These are phyloP conservation scores for Chloroclystis v-ata DNA, from an alignment of 2,888 invertebrate species.

Conservation along the genomic window DNA sequence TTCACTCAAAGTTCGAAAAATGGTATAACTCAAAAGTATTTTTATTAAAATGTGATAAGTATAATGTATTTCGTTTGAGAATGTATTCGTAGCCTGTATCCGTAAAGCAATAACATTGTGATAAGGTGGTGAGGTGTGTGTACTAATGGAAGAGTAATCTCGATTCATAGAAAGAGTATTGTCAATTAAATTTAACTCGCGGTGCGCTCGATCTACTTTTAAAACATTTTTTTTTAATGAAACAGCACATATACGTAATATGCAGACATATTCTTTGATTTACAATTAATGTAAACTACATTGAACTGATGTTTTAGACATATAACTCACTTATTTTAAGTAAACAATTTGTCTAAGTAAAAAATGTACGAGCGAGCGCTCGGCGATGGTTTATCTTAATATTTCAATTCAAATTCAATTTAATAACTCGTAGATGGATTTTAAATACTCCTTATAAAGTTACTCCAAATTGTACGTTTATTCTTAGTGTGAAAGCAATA, in stretches of 20 bases:
- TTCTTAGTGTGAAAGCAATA: slow-evolving; percentile 48
- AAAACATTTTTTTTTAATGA: too few species aligned
- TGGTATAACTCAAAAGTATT: slow-evolving; percentile 49
- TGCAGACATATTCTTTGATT: too few species aligned
- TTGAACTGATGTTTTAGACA: too few species aligned
- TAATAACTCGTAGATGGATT: slow-evolving; percentile 37
- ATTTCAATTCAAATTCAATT: slow-evolving; percentile 37
- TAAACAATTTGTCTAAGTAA: too few species aligned
- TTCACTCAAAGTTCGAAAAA: slow-evolving; percentile 45
- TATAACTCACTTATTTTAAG: too few species aligned
- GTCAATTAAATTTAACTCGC: slow-evolving; percentile 61
- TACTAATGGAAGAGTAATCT: slow-evolving; percentile 48
- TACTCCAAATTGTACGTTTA: slow-evolving; percentile 27
- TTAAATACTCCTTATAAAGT: slow-evolving; percentile 21
- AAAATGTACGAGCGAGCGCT: slow-evolving; percentile 14
- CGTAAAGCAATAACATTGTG: slow-evolving; percentile 75
- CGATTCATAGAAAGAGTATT: slow-evolving; percentile 56
- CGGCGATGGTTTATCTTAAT: slow-evolving; percentile 28
- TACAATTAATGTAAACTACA: too few species aligned
- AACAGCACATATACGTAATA: too few species aligned
- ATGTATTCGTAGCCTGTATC: slow-evolving; percentile 60
- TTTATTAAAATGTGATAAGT: slow-evolving; percentile 66
- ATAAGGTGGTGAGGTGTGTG: slow-evolving; percentile 61
- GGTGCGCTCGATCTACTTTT: slow-evolving; percentile 37
- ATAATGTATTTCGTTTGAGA: slow-evolving; percentile 57